phyloP scores from a whole-genome alignment of 2,797 vertebrate species.

The Odontamblyopus lacepedii region DNA sequence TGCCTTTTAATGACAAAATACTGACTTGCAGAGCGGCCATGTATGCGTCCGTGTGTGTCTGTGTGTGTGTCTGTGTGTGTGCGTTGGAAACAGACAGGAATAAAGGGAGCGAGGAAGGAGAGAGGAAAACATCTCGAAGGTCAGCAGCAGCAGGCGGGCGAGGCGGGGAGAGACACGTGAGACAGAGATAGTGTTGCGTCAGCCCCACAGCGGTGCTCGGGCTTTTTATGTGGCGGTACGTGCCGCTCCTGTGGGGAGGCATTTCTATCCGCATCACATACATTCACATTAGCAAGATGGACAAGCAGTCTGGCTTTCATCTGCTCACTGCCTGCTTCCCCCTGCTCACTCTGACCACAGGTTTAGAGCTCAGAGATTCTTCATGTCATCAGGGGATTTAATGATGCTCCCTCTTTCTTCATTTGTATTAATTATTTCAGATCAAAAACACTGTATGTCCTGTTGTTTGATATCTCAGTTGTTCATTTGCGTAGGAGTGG shows the following conservation, averaged over 20 bases:
- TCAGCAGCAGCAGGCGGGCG: constrained; percentile 81
- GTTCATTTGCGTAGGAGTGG: neutral
- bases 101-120: constrained; percentile 73
- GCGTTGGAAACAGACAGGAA: constrained; percentile 73
- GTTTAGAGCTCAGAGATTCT: neutral
- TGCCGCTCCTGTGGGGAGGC: constrained; percentile 70
- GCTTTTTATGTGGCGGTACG: constrained; percentile 48
- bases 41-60: constrained; percentile 44
- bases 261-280: constrained; percentile 72
- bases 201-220: constrained; percentile 72
- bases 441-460: neutral
- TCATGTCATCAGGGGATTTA: constrained; percentile 10
- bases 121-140: constrained; percentile 83
- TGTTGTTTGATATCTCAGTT: neutral
- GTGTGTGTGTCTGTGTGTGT: constrained; percentile 46
- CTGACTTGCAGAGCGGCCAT: constrained; percentile 61
- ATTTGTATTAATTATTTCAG: neutral
- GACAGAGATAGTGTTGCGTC: constrained; percentile 81
- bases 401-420: neutral
- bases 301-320: constrained; percentile 12
- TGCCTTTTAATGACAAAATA: constrained; percentile 79
- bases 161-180: constrained; percentile 77
- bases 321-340: neutral
- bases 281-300: constrained; percentile 46
- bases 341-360: neutral